phyloP scores from a whole-genome alignment of 1,140 invertebrate species.

The Tetragnatha versicolor region DNA sequence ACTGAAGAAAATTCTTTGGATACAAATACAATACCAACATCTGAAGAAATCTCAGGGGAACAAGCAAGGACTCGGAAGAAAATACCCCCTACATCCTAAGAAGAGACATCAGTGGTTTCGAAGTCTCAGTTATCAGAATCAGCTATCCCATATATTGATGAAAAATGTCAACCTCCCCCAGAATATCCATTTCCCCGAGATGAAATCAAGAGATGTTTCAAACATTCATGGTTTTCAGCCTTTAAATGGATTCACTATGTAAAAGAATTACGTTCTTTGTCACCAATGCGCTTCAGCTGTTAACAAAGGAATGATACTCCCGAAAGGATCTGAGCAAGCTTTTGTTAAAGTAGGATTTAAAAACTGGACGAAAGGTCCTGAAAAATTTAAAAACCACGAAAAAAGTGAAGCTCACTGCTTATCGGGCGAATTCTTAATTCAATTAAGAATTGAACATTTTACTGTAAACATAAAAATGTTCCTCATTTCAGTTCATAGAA shows the following conservation, averaged over 20 bases:
- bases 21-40: too few species aligned
- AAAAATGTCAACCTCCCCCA: conserved; percentile 10
- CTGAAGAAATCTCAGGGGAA: too few species aligned
- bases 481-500: too few species aligned
- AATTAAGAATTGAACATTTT: too few species aligned
- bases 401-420: not conserved
- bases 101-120: not conserved
- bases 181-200: not conserved
- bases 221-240: conserved; percentile 20
- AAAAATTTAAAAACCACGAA: not conserved
- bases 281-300: not conserved
- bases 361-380: conserved; percentile 12
- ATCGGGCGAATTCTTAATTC: too few species aligned
- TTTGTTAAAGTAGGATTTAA: not conserved
- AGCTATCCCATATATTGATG: not conserved
- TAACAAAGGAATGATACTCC: not conserved
- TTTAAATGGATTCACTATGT: conserved; percentile 15
- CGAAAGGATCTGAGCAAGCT: not conserved
- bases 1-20: too few species aligned
- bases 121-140: too few species aligned
- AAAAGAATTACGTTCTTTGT: conserved; percentile 4
- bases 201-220: not conserved
- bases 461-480: too few species aligned
- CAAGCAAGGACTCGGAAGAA: too few species aligned
- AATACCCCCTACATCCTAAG: not conserved